Percentiles rank a stretch among this genome's conserved stretches.
Conservation (phyloP, 2,888 invertebrate genomes). For the Spialia ferax region DNA sequence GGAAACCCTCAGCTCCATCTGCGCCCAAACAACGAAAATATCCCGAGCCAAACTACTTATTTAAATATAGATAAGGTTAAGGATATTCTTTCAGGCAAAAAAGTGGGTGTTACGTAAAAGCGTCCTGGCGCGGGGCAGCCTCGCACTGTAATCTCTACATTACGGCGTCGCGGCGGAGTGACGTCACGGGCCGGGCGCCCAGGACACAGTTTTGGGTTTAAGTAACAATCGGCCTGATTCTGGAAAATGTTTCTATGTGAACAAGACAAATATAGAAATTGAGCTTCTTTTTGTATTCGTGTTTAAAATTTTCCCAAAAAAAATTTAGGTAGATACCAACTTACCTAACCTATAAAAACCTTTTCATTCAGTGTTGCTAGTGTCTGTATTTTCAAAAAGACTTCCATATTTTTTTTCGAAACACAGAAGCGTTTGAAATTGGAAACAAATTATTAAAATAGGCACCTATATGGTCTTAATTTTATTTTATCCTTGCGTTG, state of each 20-base stretch:
- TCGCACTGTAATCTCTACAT: constrained; percentile 26
- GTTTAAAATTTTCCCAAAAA: no score
- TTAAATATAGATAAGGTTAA: constrained; percentile 17
- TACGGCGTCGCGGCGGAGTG: constrained; percentile 40
- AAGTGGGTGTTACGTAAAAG: constrained; percentile 23
- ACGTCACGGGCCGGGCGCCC: constrained; percentile 49
- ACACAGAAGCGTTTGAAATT: not conserved
- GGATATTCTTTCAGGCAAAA: constrained; percentile 5
- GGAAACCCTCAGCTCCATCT: not conserved
- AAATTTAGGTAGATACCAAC: no score
- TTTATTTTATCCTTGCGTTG: no score
- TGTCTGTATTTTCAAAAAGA: no score
- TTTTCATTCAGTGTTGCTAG: no score
- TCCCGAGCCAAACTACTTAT: not conserved
- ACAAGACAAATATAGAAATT: not conserved
- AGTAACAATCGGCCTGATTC: constrained; percentile 30
- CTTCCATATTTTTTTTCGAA: not conserved
- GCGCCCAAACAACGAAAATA: not conserved
- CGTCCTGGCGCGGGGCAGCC: constrained; percentile 12
- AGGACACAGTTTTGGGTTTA: no score
- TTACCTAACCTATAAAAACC: no score
- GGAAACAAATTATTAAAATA: no score
- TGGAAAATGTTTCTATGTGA: constrained; percentile 31
- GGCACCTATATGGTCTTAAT: no score
- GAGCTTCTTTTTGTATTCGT: no score